A percentile compares a stretch with the other conserved stretches of the same genome.
Evolutionary conservation across 2,113 vertebrate genomes (phyloP).

Genomic region (Aptenodytes forsteri): DNA sequence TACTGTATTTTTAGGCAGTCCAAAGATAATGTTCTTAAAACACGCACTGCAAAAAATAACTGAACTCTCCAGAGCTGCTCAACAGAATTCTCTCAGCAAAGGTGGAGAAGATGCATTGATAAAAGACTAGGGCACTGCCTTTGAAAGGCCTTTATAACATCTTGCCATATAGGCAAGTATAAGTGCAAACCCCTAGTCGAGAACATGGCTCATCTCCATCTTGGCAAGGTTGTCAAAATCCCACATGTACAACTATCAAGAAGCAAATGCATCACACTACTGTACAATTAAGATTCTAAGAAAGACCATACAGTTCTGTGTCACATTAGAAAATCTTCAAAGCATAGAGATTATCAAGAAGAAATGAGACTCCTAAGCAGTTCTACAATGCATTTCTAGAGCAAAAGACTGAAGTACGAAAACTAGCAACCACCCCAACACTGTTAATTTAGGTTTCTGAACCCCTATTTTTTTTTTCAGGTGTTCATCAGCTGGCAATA

Average conservation of each 20-base stretch:
- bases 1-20: not conserved
- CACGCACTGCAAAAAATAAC: not conserved
- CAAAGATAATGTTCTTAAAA: not conserved
- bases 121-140: not conserved
- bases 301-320: not conserved
- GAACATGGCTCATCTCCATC: not conserved
- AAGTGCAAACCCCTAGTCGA: fast-evolving
- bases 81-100: not conserved
- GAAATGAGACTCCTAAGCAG: not conserved
- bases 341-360: not conserved
- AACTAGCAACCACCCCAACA: not conserved
- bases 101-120: not conserved
- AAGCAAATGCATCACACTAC: not conserved
- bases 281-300: not conserved
- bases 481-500: not conserved
- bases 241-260: not conserved
- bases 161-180: not conserved
- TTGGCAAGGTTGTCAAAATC: not conserved
- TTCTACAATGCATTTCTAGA: not conserved
- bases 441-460: not conserved
- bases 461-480: not conserved
- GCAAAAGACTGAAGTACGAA: not conserved
- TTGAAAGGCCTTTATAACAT: not conserved
- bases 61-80: not conserved
- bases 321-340: not conserved